Base-by-base conservation (phyloP, 2,888 invertebrate genomes). In the Meteorus cinctellus region DNA sequence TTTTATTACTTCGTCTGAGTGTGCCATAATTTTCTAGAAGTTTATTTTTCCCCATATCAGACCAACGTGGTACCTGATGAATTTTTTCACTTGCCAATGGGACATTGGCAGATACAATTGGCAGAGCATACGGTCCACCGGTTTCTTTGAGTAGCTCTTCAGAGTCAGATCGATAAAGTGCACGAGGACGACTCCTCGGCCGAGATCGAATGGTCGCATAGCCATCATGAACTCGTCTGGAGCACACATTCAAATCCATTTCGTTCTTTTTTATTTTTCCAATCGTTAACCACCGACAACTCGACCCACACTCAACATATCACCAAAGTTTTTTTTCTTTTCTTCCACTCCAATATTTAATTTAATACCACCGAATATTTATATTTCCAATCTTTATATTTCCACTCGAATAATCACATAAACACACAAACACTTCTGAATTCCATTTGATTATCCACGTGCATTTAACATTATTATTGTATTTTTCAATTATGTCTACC, bases 161-260 rank as follows among this genome's bases (percentile, higher is more conserved):
- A 2, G 87, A 87, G 74, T 87, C 87, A 10, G 86, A 86, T 74
- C 86, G 81, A 77, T 87, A 88, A n/a, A 88, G 81, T 10, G 86
- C 85, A 27, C 87, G 83, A 0, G 87, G 86, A 67, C 88, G 80
- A 74, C 78, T 85, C 4, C 91, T 91, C 31, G 90, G 91, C 34
- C 91, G 93, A 16, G 94, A 92, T 77, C 95, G 91, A 82, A 96
- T 95, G n/a, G 96, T 96, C 71, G 96, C 96, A 90, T 95, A 96
- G 74, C 96, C 96, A 90, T 96, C 96, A 89, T 96, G 94, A 71
- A 96, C 93, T 76, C 94, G 93, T 72, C 87, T 84, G 73, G 86
- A 86, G 65, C 84, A 85, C 63, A 87, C 86, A 76, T 86, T 87
- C 31, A 85, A 79, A 79, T 88, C 88, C 88, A 88, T 88, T 67